A percentile compares a stretch with the other conserved stretches of the same genome.
These are phyloP conservation scores for Micronycteris hirsuta DNA, from an alignment of 2,113 vertebrate genomes.

Conservation along the genomic window DNA sequence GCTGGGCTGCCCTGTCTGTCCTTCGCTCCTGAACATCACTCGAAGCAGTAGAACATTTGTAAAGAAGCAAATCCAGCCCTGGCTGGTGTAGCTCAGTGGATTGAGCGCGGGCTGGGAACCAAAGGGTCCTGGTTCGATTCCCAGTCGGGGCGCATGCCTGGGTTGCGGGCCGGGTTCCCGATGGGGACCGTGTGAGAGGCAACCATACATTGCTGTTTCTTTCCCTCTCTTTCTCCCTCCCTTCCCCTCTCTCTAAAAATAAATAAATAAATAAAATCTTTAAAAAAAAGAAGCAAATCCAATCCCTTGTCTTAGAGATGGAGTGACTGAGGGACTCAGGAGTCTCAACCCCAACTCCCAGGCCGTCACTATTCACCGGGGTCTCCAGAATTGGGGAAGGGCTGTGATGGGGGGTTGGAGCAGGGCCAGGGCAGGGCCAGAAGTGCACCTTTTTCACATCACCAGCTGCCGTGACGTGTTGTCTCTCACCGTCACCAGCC, in stretches of 20 bases:
- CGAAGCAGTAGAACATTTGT: background rate
- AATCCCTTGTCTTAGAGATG: fast-evolving
- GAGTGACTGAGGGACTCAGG: fast-evolving
- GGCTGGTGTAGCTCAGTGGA: too few relatives aligned
- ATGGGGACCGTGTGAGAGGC: too few relatives aligned
- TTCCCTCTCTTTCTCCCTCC: too few relatives aligned
- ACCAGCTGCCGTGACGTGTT: conserved; percentile 87
- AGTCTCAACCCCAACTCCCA: too few relatives aligned
- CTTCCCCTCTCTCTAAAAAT: too few relatives aligned
- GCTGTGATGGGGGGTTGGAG: fast-evolving
- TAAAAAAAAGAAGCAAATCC: background rate
- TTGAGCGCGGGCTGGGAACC: too few relatives aligned
- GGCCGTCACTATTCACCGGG: background rate
- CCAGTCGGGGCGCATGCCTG: too few relatives aligned
- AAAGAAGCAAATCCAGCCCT: background rate
- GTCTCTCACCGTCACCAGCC: conserved; percentile 90
- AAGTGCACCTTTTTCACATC: conserved; percentile 81
- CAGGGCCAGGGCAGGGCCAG: background rate
- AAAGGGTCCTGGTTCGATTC: too few relatives aligned
- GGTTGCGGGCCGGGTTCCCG: too few relatives aligned
- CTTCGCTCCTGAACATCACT: background rate
- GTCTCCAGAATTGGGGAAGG: background rate
- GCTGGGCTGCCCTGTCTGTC: background rate
- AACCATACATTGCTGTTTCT: too few relatives aligned
- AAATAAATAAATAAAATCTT: too few relatives aligned